Percentiles rank a stretch among this genome's conserved stretches.
These are phyloP conservation scores for Xenopus borealis DNA, from an alignment of 2,113 vertebrate species.

Conservation along the genomic window DNA sequence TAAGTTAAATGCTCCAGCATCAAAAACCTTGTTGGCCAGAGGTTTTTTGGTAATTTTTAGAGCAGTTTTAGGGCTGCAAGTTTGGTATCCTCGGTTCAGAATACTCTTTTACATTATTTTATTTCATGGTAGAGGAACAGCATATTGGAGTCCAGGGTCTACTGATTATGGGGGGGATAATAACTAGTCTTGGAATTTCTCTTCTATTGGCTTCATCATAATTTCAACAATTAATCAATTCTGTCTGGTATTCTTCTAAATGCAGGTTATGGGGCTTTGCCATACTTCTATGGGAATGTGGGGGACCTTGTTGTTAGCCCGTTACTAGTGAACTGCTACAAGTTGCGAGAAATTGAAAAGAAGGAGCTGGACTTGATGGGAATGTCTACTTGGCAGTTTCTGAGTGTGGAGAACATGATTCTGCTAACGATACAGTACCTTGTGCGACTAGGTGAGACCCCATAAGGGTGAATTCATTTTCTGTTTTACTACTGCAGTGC, in stretches of 20 bases:
- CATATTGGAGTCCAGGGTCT: no score
- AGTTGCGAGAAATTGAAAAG: slow-evolving; percentile 81
- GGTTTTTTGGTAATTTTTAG: no score
- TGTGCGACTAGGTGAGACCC: slow-evolving; percentile 81
- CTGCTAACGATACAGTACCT: slow-evolving; percentile 95
- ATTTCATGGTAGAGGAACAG: no score
- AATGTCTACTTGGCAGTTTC: slow-evolving; percentile 76
- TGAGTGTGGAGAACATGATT: slow-evolving; percentile 90
- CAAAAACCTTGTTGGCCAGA: no score
- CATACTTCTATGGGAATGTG: slow-evolving; percentile 97
- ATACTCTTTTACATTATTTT: no score
- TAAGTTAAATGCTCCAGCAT: no score
- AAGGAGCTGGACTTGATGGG: slow-evolving; percentile 81
- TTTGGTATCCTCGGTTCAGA: no score
- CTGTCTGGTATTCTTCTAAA: slow-evolving; percentile 36
- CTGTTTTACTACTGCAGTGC: not conserved
- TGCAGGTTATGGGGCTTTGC: slow-evolving; percentile 93
- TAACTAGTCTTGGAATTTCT: no score
- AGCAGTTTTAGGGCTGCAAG: no score
- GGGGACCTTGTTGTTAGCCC: slow-evolving; percentile 96
- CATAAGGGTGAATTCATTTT: not conserved
- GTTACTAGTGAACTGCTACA: slow-evolving; percentile 94
- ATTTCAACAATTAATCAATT: not conserved
- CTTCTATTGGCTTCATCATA: no score
- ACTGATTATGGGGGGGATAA: no score